A percentile compares a stretch with the other conserved stretches of the same genome.
These are phyloP conservation scores for Mercenaria mercenaria DNA, from an alignment of 1,140 invertebrate genomes.

Conservation along the genomic window DNA sequence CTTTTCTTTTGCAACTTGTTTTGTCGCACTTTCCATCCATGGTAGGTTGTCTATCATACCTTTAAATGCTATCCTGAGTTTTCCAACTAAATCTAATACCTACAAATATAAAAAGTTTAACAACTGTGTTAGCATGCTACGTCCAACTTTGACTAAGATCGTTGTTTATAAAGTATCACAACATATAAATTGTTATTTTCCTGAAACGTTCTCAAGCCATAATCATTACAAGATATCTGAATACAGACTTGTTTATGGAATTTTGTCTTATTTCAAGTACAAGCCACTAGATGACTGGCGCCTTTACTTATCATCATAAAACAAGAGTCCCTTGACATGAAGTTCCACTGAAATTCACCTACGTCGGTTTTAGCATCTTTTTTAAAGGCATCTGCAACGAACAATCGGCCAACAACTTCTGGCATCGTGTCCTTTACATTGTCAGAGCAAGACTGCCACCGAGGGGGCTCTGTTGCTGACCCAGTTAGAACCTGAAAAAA, in stretches of 20 bases:
- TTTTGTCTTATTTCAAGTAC: too few species aligned
- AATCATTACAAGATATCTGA: too few species aligned
- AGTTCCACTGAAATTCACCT: too few species aligned
- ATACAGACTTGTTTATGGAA: too few species aligned
- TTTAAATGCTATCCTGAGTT: slow-evolving; percentile 41
- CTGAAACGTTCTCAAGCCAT: too few species aligned
- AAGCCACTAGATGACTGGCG: too few species aligned
- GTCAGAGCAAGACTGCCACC: slow-evolving; percentile 45
- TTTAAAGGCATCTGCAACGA: slow-evolving; percentile 48
- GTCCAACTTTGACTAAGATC: background rate
- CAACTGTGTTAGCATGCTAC: background rate
- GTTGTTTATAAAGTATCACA: background rate
- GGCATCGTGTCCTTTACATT: slow-evolving; percentile 53
- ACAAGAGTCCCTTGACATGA: too few species aligned
- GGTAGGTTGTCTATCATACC: slow-evolving; percentile 47
- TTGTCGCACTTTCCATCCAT: slow-evolving; percentile 53
- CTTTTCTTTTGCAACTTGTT: slow-evolving; percentile 53
- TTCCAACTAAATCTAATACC: slow-evolving; percentile 43
- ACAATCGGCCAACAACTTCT: slow-evolving; percentile 58
- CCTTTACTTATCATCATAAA: too few species aligned
- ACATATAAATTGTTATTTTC: background rate
- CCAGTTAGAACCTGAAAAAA: slow-evolving; percentile 48
- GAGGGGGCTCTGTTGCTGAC: background rate
- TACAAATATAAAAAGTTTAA: slow-evolving; percentile 20
- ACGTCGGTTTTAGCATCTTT: slow-evolving; percentile 57